Percentiles rank a stretch among this genome's conserved stretches.
Conservation (phyloP, 2,888 invertebrate genomes). For the Troides helena region DNA sequence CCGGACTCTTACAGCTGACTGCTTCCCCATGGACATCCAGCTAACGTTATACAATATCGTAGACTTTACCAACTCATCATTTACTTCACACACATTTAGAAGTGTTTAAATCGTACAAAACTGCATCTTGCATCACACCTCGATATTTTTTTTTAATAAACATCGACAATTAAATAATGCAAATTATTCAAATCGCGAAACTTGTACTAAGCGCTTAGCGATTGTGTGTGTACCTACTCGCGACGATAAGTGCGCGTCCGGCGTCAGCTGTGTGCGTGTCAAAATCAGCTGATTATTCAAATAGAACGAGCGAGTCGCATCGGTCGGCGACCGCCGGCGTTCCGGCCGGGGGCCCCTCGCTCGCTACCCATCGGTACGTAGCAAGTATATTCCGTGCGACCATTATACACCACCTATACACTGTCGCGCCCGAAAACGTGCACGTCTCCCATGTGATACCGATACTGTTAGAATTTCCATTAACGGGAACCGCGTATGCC, state of each 20-base stretch:
- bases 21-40: conserved; percentile 29
- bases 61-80: not conserved
- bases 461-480: conserved; percentile 1
- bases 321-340: conserved; percentile 65
- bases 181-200: conserved; percentile 24
- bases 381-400: conserved; percentile 33
- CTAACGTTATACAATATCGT: conserved; percentile 12
- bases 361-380: conserved; percentile 39
- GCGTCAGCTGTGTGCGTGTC: conserved; percentile 79
- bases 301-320: conserved; percentile 70
- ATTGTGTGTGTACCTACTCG: conserved; percentile 48
- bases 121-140: conserved; percentile 11
- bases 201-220: conserved; percentile 34
- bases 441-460: conserved; percentile 20
- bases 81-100: not conserved
- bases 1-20: conserved; percentile 55
- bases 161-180: conserved; percentile 18
- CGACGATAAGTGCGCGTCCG: conserved; percentile 67
- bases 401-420: conserved; percentile 25
- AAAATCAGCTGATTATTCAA: conserved; percentile 82
- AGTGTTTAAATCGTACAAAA: not conserved
- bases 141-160: conserved; percentile 1
- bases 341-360: conserved; percentile 44
- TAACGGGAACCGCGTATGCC: conserved; percentile 2
- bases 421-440: conserved; percentile 27